Evolutionary conservation across 1,140 invertebrate genomes (phyloP).

Genomic region (Cyclargus thomasi): DNA sequence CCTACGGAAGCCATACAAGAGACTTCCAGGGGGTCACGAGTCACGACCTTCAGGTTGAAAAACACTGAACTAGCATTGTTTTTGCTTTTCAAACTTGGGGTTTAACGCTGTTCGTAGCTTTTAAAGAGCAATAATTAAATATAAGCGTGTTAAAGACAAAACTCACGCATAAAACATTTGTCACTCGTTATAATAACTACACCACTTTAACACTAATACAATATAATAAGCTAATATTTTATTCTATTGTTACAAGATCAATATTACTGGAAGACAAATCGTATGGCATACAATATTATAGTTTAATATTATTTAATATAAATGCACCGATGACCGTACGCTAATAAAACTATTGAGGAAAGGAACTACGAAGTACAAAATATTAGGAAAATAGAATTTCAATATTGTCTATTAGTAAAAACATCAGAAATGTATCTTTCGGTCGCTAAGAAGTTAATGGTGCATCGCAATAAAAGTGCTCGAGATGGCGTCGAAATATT

Average conservation of each 20-base stretch:
- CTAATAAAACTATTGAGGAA: conserved; percentile 63
- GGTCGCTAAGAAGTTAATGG: conserved; percentile 13
- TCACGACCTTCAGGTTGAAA: too few species aligned
- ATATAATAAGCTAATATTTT: conserved; percentile 70
- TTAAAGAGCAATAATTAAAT: not conserved
- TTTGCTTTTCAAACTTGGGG: not conserved
- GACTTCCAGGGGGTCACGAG: too few species aligned
- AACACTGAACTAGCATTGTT: too few species aligned
- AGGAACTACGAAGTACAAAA: conserved; percentile 66
- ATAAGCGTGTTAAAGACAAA: conserved; percentile 8
- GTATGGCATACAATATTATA: conserved; percentile 73
- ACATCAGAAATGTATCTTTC: conserved; percentile 42
- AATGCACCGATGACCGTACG: conserved; percentile 63
- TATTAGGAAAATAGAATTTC: conserved; percentile 69
- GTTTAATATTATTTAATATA: conserved; percentile 62
- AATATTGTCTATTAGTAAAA: conserved; percentile 53
- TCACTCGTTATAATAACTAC: conserved; percentile 27
- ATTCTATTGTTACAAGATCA: conserved; percentile 71
- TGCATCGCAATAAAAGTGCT: conserved; percentile 22
- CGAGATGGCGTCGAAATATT: conserved; percentile 44
- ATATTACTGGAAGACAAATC: conserved; percentile 73
- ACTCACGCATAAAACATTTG: conserved; percentile 12
- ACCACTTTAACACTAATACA: conserved; percentile 34
- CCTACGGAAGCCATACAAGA: too few species aligned
- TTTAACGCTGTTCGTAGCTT: not conserved